Percentiles rank a stretch among this genome's conserved stretches.
These are phyloP conservation scores for Festucalex cinctus DNA, from an alignment of 2,113 vertebrate species.

Conservation along the genomic window DNA sequence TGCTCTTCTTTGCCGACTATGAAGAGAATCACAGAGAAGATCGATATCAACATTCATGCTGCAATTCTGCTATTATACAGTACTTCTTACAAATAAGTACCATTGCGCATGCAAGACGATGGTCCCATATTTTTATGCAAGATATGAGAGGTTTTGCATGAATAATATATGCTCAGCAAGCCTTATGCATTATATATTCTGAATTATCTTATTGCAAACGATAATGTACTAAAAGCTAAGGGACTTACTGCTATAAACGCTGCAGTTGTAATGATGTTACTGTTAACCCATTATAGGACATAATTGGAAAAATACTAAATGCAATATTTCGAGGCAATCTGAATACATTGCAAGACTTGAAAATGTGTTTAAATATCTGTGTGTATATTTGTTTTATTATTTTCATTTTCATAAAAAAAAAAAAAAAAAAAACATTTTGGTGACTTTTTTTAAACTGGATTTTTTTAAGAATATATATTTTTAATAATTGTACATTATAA, in stretches of 20 bases:
- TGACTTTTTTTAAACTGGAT: too few species aligned
- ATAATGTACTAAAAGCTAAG: neutral
- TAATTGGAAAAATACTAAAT: neutral
- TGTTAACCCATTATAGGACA: neutral
- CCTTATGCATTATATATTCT: neutral
- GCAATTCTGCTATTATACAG: neutral
- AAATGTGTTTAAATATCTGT: too few species aligned
- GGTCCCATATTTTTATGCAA: neutral
- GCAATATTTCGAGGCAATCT: too few species aligned
- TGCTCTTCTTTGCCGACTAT: slow-evolving; percentile 89
- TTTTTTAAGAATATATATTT: too few species aligned
- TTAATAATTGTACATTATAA: too few species aligned
- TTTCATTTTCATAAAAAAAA: too few species aligned
- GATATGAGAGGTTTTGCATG: neutral
- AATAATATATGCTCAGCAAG: neutral
- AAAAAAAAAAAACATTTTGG: too few species aligned
- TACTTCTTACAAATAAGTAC: neutral
- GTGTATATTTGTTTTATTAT: too few species aligned
- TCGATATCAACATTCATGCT: slow-evolving; percentile 2
- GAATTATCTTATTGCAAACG: neutral
- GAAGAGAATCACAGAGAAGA: slow-evolving; percentile 19
- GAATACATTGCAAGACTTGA: too few species aligned
- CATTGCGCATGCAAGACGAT: neutral
- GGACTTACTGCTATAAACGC: neutral
- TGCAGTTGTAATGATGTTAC: too few species aligned